phyloP scores from a whole-genome alignment of 2,113 vertebrate species.

The Oceanites oceanicus region DNA sequence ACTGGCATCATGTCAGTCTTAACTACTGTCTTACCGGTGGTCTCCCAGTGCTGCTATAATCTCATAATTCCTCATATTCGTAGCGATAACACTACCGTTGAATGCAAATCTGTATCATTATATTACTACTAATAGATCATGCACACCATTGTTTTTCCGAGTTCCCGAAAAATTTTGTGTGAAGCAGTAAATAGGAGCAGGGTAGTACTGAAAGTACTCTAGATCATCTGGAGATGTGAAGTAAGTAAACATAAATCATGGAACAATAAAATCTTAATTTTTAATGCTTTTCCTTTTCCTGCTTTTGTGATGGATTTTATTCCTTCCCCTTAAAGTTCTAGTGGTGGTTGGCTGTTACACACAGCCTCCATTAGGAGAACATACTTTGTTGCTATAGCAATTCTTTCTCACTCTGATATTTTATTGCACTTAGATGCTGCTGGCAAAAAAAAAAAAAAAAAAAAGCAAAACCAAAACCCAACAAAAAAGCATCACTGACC shows the following conservation, averaged over 20 bases:
- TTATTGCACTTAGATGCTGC: constrained; percentile 69
- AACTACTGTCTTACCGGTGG: neutral
- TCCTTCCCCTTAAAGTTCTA: constrained; percentile 32
- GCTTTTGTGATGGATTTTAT: constrained; percentile 24
- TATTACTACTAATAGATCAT: neutral
- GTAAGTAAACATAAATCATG: neutral
- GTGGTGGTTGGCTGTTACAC: constrained; percentile 34
- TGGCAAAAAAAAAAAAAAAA: neutral
- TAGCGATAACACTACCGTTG: neutral
- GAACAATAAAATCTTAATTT: constrained; percentile 43
- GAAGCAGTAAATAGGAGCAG: neutral
- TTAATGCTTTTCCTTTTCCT: constrained; percentile 24
- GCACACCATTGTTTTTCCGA: neutral
- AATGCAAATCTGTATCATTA: neutral
- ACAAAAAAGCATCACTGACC: neutral
- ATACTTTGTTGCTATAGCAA: constrained; percentile 79
- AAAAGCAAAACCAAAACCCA: neutral
- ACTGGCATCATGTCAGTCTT: neutral
- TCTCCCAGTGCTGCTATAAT: neutral
- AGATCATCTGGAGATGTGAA: neutral
- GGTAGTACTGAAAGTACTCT: neutral
- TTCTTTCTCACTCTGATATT: constrained; percentile 62
- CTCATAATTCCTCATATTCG: neutral
- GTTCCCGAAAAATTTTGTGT: neutral
- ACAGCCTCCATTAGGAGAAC: constrained; percentile 65